A percentile compares a stretch with the other conserved stretches of the same genome.
phyloP scores from a whole-genome alignment of 30 jellyfish, hydroid and myxozoan species.

The Pseudorhiza aurosa region DNA sequence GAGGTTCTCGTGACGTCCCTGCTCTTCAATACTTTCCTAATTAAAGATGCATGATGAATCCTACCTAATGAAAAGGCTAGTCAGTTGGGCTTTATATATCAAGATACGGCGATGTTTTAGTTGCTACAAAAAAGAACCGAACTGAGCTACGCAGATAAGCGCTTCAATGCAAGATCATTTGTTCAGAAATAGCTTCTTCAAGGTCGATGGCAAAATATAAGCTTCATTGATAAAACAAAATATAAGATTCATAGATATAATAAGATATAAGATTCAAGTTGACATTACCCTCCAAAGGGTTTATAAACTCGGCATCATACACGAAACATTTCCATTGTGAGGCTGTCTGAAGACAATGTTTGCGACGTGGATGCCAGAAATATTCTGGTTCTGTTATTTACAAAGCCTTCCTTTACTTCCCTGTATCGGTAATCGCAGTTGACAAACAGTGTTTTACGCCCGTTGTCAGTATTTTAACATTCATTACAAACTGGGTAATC shows the following conservation, averaged over 20 bases:
- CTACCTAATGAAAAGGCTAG: no score
- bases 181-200: no score
- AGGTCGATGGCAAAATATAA: neutral
- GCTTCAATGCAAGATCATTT: no score
- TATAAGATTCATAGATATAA: no score
- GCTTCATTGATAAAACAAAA: no score
- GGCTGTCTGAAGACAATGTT: neutral
- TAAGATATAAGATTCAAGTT: neutral
- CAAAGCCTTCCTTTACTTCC: neutral
- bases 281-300: neutral
- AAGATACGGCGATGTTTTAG: no score
- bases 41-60: no score
- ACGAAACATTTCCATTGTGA: neutral
- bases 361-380: conserved; percentile 28
- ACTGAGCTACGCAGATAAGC: no score
- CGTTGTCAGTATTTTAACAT: neutral
- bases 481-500: conserved; percentile 14
- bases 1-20: no score
- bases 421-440: neutral
- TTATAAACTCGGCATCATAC: conserved; percentile 5
- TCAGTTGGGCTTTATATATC: no score
- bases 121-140: no score
- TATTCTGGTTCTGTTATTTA: neutral
- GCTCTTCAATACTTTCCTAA: no score
- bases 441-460: conserved; percentile 8